These are phyloP conservation scores for Calliphora vomitoria DNA, from an alignment of 2,888 invertebrate species.

Conservation along the genomic window DNA sequence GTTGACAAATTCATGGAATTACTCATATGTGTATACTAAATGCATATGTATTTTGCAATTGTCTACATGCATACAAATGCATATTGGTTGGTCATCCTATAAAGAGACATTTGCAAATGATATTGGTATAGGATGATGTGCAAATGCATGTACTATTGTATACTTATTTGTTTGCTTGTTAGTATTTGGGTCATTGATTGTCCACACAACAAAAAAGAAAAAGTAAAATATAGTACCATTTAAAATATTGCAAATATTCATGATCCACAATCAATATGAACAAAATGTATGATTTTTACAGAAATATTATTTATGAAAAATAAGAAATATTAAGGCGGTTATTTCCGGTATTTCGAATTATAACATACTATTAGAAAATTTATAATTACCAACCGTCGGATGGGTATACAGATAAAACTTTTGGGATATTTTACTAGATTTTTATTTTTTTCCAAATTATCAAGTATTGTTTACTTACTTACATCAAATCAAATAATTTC, in stretches of 20 bases:
- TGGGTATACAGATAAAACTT: too few relatives aligned
- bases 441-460: too few relatives aligned
- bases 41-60: background rate
- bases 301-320: background rate
- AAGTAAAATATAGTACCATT: background rate
- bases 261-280: slow-evolving; percentile 27
- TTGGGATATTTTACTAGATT: too few relatives aligned
- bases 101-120: slow-evolving; percentile 10
- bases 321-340: background rate
- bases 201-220: slow-evolving; percentile 24
- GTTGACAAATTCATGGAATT: too few relatives aligned
- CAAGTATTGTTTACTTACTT: too few relatives aligned
- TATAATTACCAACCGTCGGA: too few relatives aligned
- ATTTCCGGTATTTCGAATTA: too few relatives aligned
- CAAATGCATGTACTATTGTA: background rate
- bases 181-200: slow-evolving; percentile 56
- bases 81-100: slow-evolving; percentile 21
- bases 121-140: slow-evolving; percentile 6
- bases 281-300: background rate
- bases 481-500: too few relatives aligned
- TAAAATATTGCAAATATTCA: slow-evolving; percentile 42
- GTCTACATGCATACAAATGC: background rate
- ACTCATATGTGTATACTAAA: background rate
- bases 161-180: background rate
- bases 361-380: too few relatives aligned